Evolutionary conservation across 2,113 vertebrate species (phyloP).

Genomic region (Ammospiza caudacuta): DNA sequence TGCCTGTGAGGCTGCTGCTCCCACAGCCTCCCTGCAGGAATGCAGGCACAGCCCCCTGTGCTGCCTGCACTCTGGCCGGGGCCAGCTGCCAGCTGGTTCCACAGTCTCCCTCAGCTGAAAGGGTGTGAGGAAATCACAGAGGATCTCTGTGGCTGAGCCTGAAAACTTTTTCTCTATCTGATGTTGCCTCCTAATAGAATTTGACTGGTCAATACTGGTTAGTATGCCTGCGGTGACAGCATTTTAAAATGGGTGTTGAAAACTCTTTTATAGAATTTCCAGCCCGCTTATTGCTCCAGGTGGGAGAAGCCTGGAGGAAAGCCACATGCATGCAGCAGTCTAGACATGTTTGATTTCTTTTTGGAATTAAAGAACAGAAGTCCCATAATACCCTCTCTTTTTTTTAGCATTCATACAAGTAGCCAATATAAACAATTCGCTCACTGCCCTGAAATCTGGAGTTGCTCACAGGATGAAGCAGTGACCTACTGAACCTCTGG

Average conservation of each 20-base stretch:
- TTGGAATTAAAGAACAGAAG: slow-evolving; percentile 60
- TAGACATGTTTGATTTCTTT: slow-evolving; percentile 66
- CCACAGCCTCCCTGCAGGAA: not conserved
- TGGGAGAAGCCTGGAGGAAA: slow-evolving; percentile 66
- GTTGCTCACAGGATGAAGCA: slow-evolving; percentile 39
- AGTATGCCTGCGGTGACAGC: not conserved
- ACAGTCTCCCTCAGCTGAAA: not conserved
- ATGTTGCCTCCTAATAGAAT: not conserved
- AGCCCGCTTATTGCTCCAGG: slow-evolving; percentile 57
- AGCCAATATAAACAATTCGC: slow-evolving; percentile 72
- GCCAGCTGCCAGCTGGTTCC: not conserved
- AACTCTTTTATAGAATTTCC: slow-evolving; percentile 46
- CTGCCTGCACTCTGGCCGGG: not conserved
- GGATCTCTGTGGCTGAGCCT: not conserved
- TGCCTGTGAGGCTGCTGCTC: not conserved
- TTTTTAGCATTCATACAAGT: slow-evolving; percentile 7
- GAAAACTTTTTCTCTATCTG: not conserved
- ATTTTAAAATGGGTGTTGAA: slow-evolving; percentile 39
- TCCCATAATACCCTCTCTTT: slow-evolving; percentile 35
- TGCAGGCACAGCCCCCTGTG: fast-evolving
- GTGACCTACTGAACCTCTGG: slow-evolving; percentile 57
- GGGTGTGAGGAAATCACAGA: not conserved
- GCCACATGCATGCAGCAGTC: slow-evolving; percentile 56
- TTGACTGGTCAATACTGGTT: not conserved
- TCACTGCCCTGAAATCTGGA: slow-evolving; percentile 66